Evolutionary conservation across 92 coral and sea anemone species (phyloP).

Genomic region (Porites divaricata): DNA sequence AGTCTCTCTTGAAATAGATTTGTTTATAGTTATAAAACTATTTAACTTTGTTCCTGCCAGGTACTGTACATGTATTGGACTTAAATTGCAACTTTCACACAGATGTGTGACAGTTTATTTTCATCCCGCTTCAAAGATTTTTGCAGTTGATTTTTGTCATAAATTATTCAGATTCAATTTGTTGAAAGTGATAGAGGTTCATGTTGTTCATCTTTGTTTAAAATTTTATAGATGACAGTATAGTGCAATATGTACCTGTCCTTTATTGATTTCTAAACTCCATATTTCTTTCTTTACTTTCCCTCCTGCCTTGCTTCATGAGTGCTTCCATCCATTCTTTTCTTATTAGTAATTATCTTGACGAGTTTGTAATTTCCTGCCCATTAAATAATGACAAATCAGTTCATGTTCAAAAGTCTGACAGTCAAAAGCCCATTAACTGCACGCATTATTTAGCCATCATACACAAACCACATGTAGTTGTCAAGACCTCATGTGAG

Average conservation of each 20-base stretch:
- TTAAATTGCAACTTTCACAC: slow-evolving; percentile 26
- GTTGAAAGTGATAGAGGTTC: slow-evolving; percentile 17
- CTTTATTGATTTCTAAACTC: neutral
- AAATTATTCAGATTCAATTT: neutral
- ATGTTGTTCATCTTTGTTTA: neutral
- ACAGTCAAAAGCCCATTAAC: neutral
- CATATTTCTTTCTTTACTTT: neutral
- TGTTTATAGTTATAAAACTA: neutral
- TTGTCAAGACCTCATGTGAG: slow-evolving; percentile 12
- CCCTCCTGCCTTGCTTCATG: neutral
- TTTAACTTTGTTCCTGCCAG: neutral
- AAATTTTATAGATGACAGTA: neutral
- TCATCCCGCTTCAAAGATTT: neutral
- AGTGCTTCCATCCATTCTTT: neutral
- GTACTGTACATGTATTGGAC: neutral
- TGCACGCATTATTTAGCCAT: neutral
- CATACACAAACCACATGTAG: slow-evolving; percentile 12
- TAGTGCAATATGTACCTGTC: no score
- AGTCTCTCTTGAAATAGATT: neutral
- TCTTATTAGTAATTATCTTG: slow-evolving; percentile 22
- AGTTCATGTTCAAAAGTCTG: slow-evolving; percentile 29
- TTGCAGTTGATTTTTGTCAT: neutral
- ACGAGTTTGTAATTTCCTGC: slow-evolving; percentile 41
- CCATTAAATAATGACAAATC: slow-evolving; percentile 1
- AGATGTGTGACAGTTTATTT: slow-evolving; percentile 20